Evolutionary conservation across 2,888 invertebrate genomes (phyloP).

Genomic region (Troides oblongomaculatus): DNA sequence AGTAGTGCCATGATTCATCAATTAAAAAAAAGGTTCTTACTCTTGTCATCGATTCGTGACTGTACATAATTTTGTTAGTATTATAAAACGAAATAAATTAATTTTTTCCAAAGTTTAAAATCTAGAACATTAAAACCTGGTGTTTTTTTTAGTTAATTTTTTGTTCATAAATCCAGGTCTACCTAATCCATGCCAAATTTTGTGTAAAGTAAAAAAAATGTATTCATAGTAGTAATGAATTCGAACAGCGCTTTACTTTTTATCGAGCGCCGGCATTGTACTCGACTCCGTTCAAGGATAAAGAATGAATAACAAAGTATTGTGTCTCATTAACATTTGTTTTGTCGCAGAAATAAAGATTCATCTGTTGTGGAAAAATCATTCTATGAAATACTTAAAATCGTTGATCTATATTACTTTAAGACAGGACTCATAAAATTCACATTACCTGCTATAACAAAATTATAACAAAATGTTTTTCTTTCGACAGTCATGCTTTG

Average conservation of each 20-base stretch:
- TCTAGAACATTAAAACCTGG: too few relatives aligned
- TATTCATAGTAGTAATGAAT: conserved; percentile 7
- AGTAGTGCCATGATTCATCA: too few relatives aligned
- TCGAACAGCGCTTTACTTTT: conserved; percentile 8
- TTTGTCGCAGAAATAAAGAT: conserved; percentile 1
- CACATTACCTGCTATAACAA: too few relatives aligned
- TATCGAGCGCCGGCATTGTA: conserved; percentile 5
- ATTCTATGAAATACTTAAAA: not conserved
- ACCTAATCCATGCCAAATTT: not conserved
- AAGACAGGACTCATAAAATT: too few relatives aligned
- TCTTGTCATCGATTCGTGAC: too few relatives aligned
- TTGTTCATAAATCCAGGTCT: not conserved
- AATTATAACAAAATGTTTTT: too few relatives aligned
- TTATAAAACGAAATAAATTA: too few relatives aligned
- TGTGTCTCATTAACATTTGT: conserved; percentile 17
- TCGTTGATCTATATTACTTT: too few relatives aligned
- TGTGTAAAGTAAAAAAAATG: not conserved
- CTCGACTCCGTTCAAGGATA: conserved; percentile 18
- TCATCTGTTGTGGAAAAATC: not conserved
- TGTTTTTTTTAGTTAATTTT: not conserved
- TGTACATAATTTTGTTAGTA: too few relatives aligned
- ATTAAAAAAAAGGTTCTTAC: too few relatives aligned
- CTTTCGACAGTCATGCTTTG: too few relatives aligned
- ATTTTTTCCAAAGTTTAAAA: too few relatives aligned
- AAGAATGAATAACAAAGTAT: conserved; percentile 16